phyloP scores from a whole-genome alignment of 1,140 invertebrate species.

The Trichonephila clavata region DNA sequence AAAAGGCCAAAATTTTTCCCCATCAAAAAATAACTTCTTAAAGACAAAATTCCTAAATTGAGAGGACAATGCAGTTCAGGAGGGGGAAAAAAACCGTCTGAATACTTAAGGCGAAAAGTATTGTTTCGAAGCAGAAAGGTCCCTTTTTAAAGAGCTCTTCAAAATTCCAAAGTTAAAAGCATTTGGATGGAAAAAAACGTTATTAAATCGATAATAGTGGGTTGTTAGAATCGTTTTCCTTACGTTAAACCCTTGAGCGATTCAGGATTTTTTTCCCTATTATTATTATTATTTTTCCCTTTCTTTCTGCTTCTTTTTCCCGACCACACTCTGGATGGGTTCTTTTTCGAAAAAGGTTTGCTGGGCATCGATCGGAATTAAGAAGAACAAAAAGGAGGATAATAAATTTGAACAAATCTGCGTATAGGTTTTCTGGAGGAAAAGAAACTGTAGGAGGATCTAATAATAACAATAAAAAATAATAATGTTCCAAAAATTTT shows the following conservation, averaged over 20 bases:
- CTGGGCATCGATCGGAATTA: slow-evolving; percentile 10
- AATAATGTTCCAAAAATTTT: slow-evolving; percentile 23
- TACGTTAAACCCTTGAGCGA: slow-evolving; percentile 72
- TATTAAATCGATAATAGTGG: slow-evolving; percentile 74
- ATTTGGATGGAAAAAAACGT: slow-evolving; percentile 62
- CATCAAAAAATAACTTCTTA: slow-evolving; percentile 54
- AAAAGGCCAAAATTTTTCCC: slow-evolving; percentile 32
- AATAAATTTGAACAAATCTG: slow-evolving; percentile 20
- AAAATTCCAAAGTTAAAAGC: slow-evolving; percentile 38
- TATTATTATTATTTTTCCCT: not conserved
- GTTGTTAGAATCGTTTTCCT: slow-evolving; percentile 72
- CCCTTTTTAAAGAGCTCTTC: slow-evolving; percentile 58
- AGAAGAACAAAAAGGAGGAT: slow-evolving; percentile 3
- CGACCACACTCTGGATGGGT: not conserved
- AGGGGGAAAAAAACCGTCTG: not conserved
- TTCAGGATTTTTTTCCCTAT: slow-evolving; percentile 5
- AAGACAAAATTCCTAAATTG: slow-evolving; percentile 51
- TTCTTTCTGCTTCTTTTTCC: not conserved
- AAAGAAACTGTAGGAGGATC: slow-evolving; percentile 7
- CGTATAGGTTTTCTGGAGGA: slow-evolving; percentile 10
- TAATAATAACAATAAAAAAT: slow-evolving; percentile 10
- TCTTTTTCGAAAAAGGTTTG: slow-evolving; percentile 1
- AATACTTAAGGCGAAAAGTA: slow-evolving; percentile 50
- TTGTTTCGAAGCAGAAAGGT: slow-evolving; percentile 28
- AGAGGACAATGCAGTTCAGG: slow-evolving; percentile 35